Conservation (phyloP, 2,113 vertebrate species). For the Trematocara macrostoma region DNA sequence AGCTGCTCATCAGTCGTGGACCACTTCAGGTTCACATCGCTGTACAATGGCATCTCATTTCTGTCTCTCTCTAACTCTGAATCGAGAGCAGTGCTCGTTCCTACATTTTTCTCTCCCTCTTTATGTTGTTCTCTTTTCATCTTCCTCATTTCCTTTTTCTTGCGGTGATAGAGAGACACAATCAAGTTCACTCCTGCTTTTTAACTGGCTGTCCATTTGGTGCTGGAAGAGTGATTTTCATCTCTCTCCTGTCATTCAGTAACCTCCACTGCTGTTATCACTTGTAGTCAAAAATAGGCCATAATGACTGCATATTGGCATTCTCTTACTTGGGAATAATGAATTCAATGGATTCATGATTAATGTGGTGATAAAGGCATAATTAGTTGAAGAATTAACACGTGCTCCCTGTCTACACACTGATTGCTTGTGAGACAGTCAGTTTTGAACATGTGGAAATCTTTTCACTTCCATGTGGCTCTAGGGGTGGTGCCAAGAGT, state of each 20-base stretch:
- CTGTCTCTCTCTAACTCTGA: neutral
- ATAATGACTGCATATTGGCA: neutral
- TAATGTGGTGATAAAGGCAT: conserved; percentile 30
- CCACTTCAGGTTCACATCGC: conserved; percentile 11
- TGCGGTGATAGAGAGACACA: neutral
- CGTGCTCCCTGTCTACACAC: neutral
- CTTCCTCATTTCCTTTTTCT: neutral
- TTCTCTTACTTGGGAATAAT: neutral
- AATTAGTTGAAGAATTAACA: conserved; percentile 6
- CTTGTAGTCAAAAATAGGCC: conserved; percentile 15
- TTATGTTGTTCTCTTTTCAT: neutral
- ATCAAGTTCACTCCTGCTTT: neutral
- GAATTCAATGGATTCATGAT: conserved; percentile 18
- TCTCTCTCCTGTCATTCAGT: conserved; percentile 7
- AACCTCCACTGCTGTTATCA: neutral
- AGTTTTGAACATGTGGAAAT: neutral
- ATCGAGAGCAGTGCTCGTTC: neutral
- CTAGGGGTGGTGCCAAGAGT: neutral
- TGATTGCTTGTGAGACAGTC: neutral
- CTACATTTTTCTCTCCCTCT: neutral
- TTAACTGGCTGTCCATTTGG: conserved; percentile 14
- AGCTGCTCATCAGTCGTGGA: conserved; percentile 15
- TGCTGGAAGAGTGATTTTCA: conserved; percentile 33
- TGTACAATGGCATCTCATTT: conserved; percentile 21
- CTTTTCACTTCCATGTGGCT: neutral